phyloP scores from a whole-genome alignment of 92 coral and sea anemone species.

The Phenganax stokvisi region DNA sequence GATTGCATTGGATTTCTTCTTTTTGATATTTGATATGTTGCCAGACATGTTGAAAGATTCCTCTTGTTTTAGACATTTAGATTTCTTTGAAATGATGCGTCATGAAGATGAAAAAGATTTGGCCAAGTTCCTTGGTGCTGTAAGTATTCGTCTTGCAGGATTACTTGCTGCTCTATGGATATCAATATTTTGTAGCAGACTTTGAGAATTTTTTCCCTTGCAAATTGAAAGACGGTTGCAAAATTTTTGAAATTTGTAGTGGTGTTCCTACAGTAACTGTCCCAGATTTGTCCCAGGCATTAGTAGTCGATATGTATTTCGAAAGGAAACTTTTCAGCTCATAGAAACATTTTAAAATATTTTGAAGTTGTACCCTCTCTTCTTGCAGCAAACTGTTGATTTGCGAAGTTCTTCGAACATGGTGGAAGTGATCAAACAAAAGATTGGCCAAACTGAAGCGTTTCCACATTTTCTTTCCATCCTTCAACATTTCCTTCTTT shows the following conservation, averaged over 20 bases:
- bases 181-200: neutral
- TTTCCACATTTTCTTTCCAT: constrained; percentile 88
- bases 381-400: constrained; percentile 82
- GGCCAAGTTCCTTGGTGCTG: constrained; percentile 83
- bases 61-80: constrained; percentile 61
- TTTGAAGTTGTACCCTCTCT: neutral
- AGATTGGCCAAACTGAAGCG: constrained; percentile 77
- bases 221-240: too few species aligned
- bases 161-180: neutral
- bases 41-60: too few species aligned
- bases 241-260: too few species aligned
- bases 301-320: too few species aligned
- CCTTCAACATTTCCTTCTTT: constrained; percentile 75
- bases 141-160: constrained; percentile 37
- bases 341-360: neutral
- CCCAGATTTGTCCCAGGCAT: too few species aligned
- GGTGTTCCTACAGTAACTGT: too few species aligned
- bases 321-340: neutral
- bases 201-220: neutral
- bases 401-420: constrained; percentile 89
- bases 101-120: constrained; percentile 90
- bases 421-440: constrained; percentile 81
- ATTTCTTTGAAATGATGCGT: constrained; percentile 88
- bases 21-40: too few species aligned
- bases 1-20: neutral